A percentile compares a stretch with the other conserved stretches of the same genome.
These are phyloP conservation scores for Bombus huntii DNA, from an alignment of 1,140 invertebrate genomes.

Conservation along the genomic window DNA sequence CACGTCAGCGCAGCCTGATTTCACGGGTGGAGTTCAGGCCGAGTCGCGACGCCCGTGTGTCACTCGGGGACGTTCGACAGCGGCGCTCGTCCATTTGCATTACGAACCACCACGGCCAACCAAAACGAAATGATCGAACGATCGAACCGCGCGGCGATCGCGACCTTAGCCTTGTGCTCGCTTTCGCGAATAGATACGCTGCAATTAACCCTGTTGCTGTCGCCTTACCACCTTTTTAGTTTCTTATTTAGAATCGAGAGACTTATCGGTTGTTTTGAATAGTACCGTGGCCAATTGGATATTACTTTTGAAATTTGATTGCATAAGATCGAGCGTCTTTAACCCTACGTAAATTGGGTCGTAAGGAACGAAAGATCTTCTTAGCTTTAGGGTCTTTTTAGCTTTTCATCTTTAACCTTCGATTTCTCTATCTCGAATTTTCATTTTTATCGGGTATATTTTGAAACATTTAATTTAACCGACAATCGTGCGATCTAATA, in stretches of 20 bases:
- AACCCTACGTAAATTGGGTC: no score
- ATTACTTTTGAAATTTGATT: neutral
- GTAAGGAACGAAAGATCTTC: no score
- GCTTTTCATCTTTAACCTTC: no score
- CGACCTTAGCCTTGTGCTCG: slow-evolving; percentile 49
- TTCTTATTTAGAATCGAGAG: no score
- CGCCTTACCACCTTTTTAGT: neutral
- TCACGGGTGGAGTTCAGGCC: slow-evolving; percentile 51
- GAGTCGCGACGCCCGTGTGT: slow-evolving; percentile 52
- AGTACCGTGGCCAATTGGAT: no score
- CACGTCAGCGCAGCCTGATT: slow-evolving; percentile 59
- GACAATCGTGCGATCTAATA: no score
- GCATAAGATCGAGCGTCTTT: neutral
- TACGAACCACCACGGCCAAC: slow-evolving; percentile 30
- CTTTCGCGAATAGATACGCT: slow-evolving; percentile 23
- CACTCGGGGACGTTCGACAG: slow-evolving; percentile 64
- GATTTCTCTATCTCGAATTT: no score
- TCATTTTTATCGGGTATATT: no score
- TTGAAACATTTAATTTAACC: no score
- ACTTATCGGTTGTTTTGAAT: neutral
- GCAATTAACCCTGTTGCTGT: neutral
- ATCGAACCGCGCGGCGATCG: slow-evolving; percentile 61
- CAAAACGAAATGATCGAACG: slow-evolving; percentile 54
- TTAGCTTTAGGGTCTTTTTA: no score
- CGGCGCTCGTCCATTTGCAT: slow-evolving; percentile 51